Conservation (phyloP, 2,888 invertebrate genomes). For the Diabrotica balteata region DNA sequence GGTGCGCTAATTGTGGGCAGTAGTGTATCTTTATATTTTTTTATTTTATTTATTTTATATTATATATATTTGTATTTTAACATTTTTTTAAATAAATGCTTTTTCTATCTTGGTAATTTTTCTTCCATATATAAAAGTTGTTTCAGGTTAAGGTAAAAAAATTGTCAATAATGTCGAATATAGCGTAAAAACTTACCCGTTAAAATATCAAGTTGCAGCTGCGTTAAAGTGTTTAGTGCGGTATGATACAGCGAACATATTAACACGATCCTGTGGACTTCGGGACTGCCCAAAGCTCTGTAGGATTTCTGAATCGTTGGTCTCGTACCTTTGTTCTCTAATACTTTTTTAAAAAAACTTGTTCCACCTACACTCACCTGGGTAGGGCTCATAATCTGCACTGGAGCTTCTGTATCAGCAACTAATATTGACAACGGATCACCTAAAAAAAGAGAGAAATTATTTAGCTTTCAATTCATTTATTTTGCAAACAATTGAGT, state of each 20-base stretch:
- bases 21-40: too few species aligned
- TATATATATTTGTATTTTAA: too few species aligned
- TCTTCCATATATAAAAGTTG: too few species aligned
- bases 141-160: too few species aligned
- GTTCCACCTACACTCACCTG: slow-evolving; percentile 59
- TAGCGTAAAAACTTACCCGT: slow-evolving; percentile 69
- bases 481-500: too few species aligned
- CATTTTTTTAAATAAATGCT: too few species aligned
- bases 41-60: too few species aligned
- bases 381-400: slow-evolving; percentile 51
- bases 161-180: too few species aligned
- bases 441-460: slow-evolving; percentile 50
- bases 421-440: slow-evolving; percentile 53
- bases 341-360: slow-evolving; percentile 67
- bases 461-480: too few species aligned
- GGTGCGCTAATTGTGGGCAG: too few species aligned
- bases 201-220: slow-evolving; percentile 89
- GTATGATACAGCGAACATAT: slow-evolving; percentile 93
- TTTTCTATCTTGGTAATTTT: too few species aligned
- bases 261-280: slow-evolving; percentile 82
- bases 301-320: slow-evolving; percentile 71
- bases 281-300: slow-evolving; percentile 80
- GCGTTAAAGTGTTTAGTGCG: slow-evolving; percentile 86
- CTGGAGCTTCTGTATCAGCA: slow-evolving; percentile 52
- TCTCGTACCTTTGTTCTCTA: slow-evolving; percentile 68